Conservation (phyloP, 2,888 invertebrate genomes). For the Drosophila prolongata region DNA sequence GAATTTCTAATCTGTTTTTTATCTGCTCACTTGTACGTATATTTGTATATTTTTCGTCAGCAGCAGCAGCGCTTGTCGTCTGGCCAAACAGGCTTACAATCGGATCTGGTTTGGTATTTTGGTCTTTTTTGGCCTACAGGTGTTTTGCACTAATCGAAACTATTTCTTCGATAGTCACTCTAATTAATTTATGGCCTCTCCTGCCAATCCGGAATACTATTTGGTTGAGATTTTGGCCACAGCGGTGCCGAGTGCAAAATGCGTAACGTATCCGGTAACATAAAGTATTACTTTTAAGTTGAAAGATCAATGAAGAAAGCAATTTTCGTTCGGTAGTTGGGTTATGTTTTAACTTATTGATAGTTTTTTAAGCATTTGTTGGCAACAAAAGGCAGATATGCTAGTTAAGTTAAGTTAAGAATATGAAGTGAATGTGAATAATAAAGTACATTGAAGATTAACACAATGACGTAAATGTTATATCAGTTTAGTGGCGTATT, state of each 20-base stretch:
- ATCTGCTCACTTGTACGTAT: conserved; percentile 45
- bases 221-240: conserved; percentile 21
- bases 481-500: not conserved
- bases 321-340: not conserved
- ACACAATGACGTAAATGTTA: not conserved
- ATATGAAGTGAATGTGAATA: not conserved
- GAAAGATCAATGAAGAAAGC: not conserved
- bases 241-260: conserved; percentile 12
- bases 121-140: conserved; percentile 61
- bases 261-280: conserved; percentile 12
- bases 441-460: not conserved
- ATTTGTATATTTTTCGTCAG: conserved; percentile 27
- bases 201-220: conserved; percentile 43
- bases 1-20: conserved; percentile 76
- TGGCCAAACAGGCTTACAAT: conserved; percentile 44
- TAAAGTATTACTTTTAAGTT: not conserved
- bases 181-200: conserved; percentile 71
- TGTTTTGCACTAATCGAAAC: conserved; percentile 77
- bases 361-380: not conserved
- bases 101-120: conserved; percentile 38
- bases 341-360: not conserved
- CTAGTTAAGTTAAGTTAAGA: not conserved
- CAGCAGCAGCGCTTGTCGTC: conserved; percentile 23
- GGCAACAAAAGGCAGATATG: not conserved
- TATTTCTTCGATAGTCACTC: conserved; percentile 64